Conservation (phyloP, 2,797 vertebrate species). For the Protonibea diacanthus region DNA sequence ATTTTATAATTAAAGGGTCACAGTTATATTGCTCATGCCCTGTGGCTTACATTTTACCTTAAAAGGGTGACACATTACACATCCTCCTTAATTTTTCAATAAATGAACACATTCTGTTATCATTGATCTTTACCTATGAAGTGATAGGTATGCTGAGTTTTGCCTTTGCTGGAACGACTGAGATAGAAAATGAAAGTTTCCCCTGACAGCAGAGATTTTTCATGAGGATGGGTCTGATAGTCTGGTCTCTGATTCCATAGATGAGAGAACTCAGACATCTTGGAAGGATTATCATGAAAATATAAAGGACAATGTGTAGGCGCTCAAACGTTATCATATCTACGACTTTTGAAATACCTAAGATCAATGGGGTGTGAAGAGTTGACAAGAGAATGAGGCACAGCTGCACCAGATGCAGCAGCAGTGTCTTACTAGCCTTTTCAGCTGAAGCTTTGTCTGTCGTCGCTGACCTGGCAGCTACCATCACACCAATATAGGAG, state of each 20-base stretch:
- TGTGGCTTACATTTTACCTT: too few species aligned
- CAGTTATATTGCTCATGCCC: too few species aligned
- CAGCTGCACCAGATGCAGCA: slow-evolving; percentile 69
- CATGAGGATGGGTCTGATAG: slow-evolving; percentile 51
- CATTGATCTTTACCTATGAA: too few species aligned
- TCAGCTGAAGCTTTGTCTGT: slow-evolving; percentile 43
- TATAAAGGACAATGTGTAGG: slow-evolving; percentile 31
- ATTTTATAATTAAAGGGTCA: too few species aligned
- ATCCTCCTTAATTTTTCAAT: too few species aligned
- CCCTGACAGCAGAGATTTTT: slow-evolving; percentile 26
- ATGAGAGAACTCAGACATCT: slow-evolving; percentile 70
- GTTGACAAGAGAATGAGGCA: slow-evolving; percentile 51
- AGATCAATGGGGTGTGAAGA: background rate
- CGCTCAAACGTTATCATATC: background rate
- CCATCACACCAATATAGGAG: slow-evolving; percentile 58
- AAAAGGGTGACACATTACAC: too few species aligned
- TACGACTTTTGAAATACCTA: background rate
- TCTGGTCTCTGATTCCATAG: slow-evolving; percentile 70
- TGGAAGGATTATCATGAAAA: slow-evolving; percentile 50
- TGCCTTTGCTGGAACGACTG: background rate
- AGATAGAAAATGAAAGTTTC: too few species aligned
- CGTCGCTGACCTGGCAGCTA: slow-evolving; percentile 60
- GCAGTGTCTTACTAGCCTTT: slow-evolving; percentile 60
- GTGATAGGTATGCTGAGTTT: too few species aligned
- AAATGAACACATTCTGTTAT: too few species aligned